These are phyloP conservation scores for Anoplopoma fimbria DNA, from an alignment of 2,113 vertebrate genomes.

Conservation along the genomic window DNA sequence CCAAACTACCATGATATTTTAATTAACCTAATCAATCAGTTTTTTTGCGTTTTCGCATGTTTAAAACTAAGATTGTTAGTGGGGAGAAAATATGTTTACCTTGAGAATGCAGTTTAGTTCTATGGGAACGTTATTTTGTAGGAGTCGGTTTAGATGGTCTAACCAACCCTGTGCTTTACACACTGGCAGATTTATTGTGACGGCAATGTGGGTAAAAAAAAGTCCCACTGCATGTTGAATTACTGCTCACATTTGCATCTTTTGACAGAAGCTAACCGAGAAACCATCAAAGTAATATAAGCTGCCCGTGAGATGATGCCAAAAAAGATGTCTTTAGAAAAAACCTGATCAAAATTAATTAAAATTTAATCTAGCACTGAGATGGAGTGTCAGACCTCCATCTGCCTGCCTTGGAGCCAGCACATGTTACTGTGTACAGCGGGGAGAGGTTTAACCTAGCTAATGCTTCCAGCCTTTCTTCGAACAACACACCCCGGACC, in stretches of 20 bases:
- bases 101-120: background rate
- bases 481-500: conserved; percentile 43
- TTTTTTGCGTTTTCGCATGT: too few relatives aligned
- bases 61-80: background rate
- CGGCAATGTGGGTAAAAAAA: background rate
- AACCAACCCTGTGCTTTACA: background rate
- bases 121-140: too few relatives aligned
- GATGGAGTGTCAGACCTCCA: conserved; percentile 39
- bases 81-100: background rate
- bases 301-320: conserved; percentile 32
- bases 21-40: background rate
- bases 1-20: background rate
- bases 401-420: conserved; percentile 35
- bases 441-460: conserved; percentile 31
- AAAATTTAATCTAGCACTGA: conserved; percentile 52
- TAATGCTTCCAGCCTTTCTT: conserved; percentile 27
- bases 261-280: conserved; percentile 21
- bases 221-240: background rate
- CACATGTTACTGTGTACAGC: conserved; percentile 4
- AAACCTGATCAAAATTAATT: conserved; percentile 49
- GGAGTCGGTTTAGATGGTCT: background rate
- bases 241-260: background rate
- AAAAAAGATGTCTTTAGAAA: conserved; percentile 37
- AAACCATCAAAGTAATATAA: conserved; percentile 33
- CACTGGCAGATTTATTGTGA: background rate